Base-by-base conservation (phyloP, 2,888 invertebrate species). In the Tridacna gigas region DNA sequence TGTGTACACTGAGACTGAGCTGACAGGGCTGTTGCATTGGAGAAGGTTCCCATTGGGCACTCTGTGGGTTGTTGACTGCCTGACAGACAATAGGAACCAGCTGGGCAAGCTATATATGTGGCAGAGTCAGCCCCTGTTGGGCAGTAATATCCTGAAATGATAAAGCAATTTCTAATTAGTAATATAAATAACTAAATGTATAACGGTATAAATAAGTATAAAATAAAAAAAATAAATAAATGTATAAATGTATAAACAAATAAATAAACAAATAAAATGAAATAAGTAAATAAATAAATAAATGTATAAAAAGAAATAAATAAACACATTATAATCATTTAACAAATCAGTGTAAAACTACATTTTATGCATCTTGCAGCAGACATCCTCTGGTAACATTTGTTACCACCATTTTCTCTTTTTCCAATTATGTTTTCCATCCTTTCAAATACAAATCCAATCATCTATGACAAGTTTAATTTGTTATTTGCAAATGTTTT, bases 81-180 rank as follows among this genome's bases (percentile, higher is more conserved):
- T 37, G 75, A 78, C 15, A 90, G 87, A 77, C 94, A 94, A 90
- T 92, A 94, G 3, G 90, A 89, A 9, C 94, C 94, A 11, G 87
- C 89, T 0, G 93, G 92, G 83, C 94, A 94, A 26, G 81, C 82
- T 26, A 91, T 84, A 76, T 86, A 92, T 13, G 90, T 91, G 37
- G 92, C 89, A 2, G 86, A 85, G 56, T 91, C 89, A 28, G 94
- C 92, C 45, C 88, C 89, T 20, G 82, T 51, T 4, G 94, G 91
- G 81, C 94, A 94, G 89, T 94, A 94, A 86, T 92, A 94, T 22
- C 94, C 94, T 94, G 88, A 5, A 90, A 71, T 51, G 7, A 63
- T 4, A 63, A 13, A 22, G 63, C 9, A 56, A 56, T 37, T 37
- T 37, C 7, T 37, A n/a, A n/a, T n/a, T n/a, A n/a, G n/a, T n/a